A percentile compares a stretch with the other conserved stretches of the same genome.
Evolutionary conservation across 2,113 vertebrate species (phyloP).

Genomic region (Dromaius novaehollandiae): DNA sequence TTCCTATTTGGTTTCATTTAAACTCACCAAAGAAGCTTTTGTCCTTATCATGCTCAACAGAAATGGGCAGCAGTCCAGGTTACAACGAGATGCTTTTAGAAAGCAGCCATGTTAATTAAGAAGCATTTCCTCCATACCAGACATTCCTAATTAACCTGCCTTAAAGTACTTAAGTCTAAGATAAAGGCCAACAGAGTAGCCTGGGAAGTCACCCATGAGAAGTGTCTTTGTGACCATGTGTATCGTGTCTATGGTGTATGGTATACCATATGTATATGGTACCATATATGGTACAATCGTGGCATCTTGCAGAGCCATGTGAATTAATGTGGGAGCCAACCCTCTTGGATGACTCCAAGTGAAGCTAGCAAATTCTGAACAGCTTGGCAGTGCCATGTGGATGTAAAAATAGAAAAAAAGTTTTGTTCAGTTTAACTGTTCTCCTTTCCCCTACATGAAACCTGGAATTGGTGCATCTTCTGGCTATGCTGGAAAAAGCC

Average conservation of each 20-base stretch:
- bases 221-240: accelerated
- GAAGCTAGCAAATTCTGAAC: background rate
- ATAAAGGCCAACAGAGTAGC: background rate
- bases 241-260: background rate
- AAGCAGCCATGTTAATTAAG: background rate
- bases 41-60: background rate
- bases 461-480: background rate
- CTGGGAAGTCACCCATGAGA: background rate
- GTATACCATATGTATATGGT: background rate
- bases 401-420: background rate
- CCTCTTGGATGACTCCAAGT: background rate
- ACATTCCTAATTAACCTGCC: background rate
- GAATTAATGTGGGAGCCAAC: background rate
- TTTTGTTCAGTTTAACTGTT: background rate
- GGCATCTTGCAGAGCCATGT: background rate
- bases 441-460: background rate
- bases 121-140: background rate
- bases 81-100: background rate
- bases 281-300: too few species aligned
- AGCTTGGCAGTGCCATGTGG: background rate
- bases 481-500: background rate
- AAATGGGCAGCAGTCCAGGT: background rate
- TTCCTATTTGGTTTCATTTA: background rate
- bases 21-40: background rate
- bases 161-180: background rate